Conservation (phyloP, 1,140 invertebrate species). For the Pseudachorutes palmiensis region DNA sequence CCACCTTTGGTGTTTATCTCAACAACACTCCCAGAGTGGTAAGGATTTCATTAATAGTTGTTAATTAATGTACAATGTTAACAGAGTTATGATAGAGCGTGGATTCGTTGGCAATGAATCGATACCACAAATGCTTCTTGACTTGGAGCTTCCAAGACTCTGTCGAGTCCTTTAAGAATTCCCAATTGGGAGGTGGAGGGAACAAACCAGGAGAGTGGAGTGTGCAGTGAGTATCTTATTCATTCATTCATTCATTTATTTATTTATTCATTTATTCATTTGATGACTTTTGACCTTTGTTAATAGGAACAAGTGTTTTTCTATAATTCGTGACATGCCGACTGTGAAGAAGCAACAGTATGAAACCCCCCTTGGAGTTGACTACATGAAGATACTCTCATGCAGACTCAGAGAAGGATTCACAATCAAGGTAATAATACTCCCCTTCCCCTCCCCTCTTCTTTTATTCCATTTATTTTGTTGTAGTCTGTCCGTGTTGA, state of each 20-base stretch:
- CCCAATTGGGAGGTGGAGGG: constrained; percentile 17
- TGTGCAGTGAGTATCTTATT: constrained; percentile 41
- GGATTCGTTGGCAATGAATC: constrained; percentile 52
- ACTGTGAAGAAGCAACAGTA: constrained; percentile 58
- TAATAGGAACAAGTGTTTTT: constrained; percentile 53
- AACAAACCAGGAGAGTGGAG: constrained; percentile 45
- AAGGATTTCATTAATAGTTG: constrained; percentile 17
- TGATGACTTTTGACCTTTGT: constrained; percentile 3
- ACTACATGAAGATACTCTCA: constrained; percentile 60
- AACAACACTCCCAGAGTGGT: constrained; percentile 46
- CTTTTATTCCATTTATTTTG: no score
- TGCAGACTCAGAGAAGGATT: constrained; percentile 72
- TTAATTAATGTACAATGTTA: constrained; percentile 1
- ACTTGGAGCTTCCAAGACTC: constrained; percentile 63
- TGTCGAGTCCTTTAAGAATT: constrained; percentile 37
- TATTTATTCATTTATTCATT: background rate
- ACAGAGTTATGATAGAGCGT: constrained; percentile 30
- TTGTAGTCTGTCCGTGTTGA: background rate
- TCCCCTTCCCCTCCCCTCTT: no score
- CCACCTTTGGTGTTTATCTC: constrained; percentile 69
- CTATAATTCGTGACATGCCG: constrained; percentile 48
- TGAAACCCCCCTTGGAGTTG: constrained; percentile 56
- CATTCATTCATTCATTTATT: background rate
- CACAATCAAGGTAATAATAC: constrained; percentile 57
- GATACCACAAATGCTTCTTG: constrained; percentile 64